Percentiles rank a stretch among this genome's conserved stretches.
Conservation (phyloP, 2,113 vertebrate genomes). For the Leptocoma aspasia region DNA sequence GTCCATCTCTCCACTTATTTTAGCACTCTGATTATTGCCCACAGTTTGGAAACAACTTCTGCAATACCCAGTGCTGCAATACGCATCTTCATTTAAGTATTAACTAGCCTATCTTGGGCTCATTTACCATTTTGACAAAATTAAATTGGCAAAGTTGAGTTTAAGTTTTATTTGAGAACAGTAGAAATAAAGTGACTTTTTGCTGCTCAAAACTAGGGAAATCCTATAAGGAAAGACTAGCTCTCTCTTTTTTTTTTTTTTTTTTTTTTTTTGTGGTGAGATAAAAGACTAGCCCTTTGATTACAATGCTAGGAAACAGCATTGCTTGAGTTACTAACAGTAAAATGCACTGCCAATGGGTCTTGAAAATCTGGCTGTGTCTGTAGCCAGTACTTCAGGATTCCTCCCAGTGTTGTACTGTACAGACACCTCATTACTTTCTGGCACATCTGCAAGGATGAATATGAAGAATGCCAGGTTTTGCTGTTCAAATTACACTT, state of each 20-base stretch:
- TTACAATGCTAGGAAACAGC: background rate
- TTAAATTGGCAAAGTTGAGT: background rate
- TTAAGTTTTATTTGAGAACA: background rate
- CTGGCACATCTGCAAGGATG: background rate
- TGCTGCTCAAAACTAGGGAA: background rate
- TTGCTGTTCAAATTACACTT: background rate
- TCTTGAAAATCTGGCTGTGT: background rate
- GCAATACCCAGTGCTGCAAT: background rate
- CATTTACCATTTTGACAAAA: background rate
- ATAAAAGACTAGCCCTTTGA: background rate
- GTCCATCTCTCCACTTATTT: background rate
- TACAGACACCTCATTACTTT: background rate
- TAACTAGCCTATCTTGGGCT: background rate
- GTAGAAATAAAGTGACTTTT: background rate
- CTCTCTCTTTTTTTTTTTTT: background rate
- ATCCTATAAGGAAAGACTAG: background rate
- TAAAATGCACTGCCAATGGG: background rate
- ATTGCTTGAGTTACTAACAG: background rate
- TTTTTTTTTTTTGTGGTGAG: background rate
- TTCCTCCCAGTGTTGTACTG: background rate
- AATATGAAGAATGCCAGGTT: background rate
- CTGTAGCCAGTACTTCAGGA: background rate
- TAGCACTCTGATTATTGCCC: background rate
- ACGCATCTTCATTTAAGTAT: background rate
- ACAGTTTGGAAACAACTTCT: constrained; percentile 1